These are phyloP conservation scores for Archegozetes longisetosus DNA, from an alignment of 1,140 invertebrate species.

Conservation along the genomic window DNA sequence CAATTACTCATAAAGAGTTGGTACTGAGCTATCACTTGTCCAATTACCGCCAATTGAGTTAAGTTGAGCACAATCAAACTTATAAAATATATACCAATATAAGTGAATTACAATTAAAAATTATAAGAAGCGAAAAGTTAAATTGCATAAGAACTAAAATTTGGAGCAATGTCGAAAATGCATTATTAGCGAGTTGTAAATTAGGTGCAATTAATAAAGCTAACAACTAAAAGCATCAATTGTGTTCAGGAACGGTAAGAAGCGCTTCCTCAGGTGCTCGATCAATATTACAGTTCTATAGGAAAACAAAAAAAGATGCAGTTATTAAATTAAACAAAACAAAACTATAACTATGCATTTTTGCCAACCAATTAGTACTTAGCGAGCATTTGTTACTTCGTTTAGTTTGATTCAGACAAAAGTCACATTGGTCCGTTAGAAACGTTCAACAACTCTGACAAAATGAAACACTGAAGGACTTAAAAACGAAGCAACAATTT, in stretches of 20 bases:
- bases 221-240: background rate
- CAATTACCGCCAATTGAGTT: background rate
- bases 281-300: slow-evolving; percentile 19
- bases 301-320: background rate
- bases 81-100: background rate
- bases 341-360: background rate
- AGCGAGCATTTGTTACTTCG: background rate
- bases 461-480: background rate
- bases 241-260: slow-evolving; percentile 17
- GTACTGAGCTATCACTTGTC: no score
- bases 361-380: background rate
- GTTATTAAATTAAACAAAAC: background rate
- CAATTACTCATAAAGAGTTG: no score
- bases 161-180: background rate
- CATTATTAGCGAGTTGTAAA: background rate
- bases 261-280: slow-evolving; percentile 18
- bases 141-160: background rate
- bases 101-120: background rate
- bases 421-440: background rate
- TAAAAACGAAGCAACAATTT: background rate
- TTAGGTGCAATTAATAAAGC: background rate
- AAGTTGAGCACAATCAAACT: background rate
- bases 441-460: background rate
- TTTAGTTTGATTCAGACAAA: background rate
- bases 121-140: background rate